These are phyloP conservation scores for Carollia perspicillata DNA, from an alignment of 2,113 vertebrate genomes.

Conservation along the genomic window DNA sequence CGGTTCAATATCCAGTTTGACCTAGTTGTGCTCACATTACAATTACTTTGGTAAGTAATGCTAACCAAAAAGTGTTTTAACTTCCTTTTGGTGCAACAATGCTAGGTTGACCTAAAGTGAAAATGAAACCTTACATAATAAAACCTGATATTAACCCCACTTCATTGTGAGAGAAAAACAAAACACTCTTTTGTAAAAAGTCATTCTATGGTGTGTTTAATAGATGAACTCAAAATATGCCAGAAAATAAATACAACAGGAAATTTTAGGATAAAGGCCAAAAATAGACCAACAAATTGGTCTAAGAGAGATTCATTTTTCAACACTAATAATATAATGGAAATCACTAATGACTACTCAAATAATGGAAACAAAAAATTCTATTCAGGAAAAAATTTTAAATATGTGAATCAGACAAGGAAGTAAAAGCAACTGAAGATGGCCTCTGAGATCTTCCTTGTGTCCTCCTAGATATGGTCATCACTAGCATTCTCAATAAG, in stretches of 20 bases:
- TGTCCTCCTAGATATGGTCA: neutral
- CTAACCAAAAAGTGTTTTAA: neutral
- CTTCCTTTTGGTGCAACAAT: neutral
- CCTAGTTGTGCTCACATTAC: neutral
- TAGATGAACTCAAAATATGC: neutral
- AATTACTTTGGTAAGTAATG: neutral
- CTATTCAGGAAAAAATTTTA: neutral
- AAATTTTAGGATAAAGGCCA: neutral
- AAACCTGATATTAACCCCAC: neutral
- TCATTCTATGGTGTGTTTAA: neutral
- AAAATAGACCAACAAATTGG: neutral
- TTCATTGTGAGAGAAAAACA: neutral
- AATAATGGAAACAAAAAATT: neutral
- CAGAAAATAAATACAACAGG: neutral
- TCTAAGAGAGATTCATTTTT: neutral
- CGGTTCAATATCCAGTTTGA: neutral
- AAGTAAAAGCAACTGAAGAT: neutral
- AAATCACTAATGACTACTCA: slow-evolving; percentile 11
- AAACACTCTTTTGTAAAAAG: neutral
- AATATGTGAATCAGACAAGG: neutral
- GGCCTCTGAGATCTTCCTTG: neutral
- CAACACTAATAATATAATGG: neutral
- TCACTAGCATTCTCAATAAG: neutral
- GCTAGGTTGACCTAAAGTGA: neutral
- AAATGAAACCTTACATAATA: neutral